A percentile compares a stretch with the other conserved stretches of the same genome.
Evolutionary conservation across 37 sponge, comb jelly and placozoan genomes (phyloP).

Genomic region (Beroe ovata): DNA sequence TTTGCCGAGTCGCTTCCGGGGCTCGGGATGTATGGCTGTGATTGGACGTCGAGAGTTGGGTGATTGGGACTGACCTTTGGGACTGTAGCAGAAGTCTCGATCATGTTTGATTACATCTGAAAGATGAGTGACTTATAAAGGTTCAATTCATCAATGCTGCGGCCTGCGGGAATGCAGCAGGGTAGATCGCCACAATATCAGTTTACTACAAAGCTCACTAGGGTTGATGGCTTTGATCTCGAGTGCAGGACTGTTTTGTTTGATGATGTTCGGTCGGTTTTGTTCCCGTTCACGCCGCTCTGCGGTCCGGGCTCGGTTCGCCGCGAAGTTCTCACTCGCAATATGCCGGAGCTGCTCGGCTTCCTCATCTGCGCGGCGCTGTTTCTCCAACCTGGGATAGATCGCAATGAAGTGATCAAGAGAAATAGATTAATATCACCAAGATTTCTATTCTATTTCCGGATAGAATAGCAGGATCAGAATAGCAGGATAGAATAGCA

Average conservation of each 20-base stretch:
- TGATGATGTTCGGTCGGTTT: slow-evolving; percentile 52
- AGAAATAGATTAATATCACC: too few species aligned
- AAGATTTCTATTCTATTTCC: too few species aligned
- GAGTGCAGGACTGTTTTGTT: slow-evolving; percentile 46
- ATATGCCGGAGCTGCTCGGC: slow-evolving; percentile 61
- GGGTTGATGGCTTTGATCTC: slow-evolving; percentile 63
- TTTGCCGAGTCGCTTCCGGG: not conserved
- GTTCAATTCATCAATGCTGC: too few species aligned
- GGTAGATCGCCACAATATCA: too few species aligned
- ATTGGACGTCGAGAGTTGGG: slow-evolving; percentile 18
- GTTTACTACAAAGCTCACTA: not conserved
- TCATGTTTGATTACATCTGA: slow-evolving; percentile 28
- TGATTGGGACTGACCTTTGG: slow-evolving; percentile 5
- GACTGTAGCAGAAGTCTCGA: slow-evolving; percentile 48
- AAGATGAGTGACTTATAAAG: not conserved
- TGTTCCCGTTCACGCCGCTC: slow-evolving; percentile 23
- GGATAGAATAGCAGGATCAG: too few species aligned
- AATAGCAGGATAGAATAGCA: too few species aligned
- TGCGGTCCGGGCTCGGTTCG: slow-evolving; percentile 47
- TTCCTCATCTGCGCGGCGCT: slow-evolving; percentile 40
- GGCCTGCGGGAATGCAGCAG: too few species aligned
- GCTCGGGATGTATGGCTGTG: slow-evolving; percentile 60
- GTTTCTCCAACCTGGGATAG: slow-evolving; percentile 58
- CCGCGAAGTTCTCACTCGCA: slow-evolving; percentile 62
- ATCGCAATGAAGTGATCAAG: too few species aligned